Conservation (phyloP, 2,113 vertebrate genomes). For the Pseudorectes ferrugineus region DNA sequence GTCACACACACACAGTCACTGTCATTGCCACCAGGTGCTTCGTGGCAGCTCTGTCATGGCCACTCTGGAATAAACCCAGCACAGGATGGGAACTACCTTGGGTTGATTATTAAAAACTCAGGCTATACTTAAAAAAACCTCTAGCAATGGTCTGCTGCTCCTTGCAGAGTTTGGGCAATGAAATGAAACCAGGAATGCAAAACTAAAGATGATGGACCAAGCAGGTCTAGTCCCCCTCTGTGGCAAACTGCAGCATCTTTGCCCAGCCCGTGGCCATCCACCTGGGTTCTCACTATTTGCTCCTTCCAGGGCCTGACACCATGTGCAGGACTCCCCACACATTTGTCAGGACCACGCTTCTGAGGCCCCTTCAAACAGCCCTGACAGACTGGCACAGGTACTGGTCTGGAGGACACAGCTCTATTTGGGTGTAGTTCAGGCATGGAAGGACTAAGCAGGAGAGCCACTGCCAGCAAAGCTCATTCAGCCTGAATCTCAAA, state of each 20-base stretch:
- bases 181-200: neutral
- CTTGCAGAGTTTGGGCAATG: neutral
- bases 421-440: neutral
- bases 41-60: accelerated
- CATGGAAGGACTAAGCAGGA: neutral
- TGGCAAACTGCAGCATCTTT: neutral
- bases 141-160: neutral
- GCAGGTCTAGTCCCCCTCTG: neutral
- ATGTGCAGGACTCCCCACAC: accelerated
- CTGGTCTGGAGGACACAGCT: neutral
- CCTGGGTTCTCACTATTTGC: neutral
- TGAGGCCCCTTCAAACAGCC: neutral
- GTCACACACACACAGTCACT: accelerated
- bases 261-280: neutral
- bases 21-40: accelerated
- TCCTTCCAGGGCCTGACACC: neutral
- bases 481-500: neutral
- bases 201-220: neutral
- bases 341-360: neutral
- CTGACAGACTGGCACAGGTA: neutral
- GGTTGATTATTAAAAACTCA: neutral
- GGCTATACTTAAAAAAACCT: neutral
- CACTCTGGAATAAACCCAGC: neutral
- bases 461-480: neutral
- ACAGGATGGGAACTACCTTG: neutral